Conservation (phyloP, 1,140 invertebrate species). For the Araneus ventricosus region DNA sequence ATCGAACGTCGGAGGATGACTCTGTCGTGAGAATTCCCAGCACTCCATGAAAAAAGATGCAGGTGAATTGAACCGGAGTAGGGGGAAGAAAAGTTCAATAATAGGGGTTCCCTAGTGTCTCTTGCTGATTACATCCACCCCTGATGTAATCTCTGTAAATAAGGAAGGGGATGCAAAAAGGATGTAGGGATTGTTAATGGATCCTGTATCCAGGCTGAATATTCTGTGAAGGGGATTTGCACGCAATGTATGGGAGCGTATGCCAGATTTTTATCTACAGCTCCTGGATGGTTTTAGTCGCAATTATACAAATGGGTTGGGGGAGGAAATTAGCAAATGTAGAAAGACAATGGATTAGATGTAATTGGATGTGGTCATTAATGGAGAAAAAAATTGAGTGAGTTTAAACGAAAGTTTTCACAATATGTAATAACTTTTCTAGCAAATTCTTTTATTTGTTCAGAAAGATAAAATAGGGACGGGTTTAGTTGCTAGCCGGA, state of each 20-base stretch:
- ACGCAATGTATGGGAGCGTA: background rate
- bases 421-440: too few species aligned
- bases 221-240: background rate
- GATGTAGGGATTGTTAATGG: background rate
- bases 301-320: background rate
- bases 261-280: background rate
- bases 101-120: background rate
- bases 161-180: background rate
- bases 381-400: background rate
- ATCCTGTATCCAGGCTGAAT: background rate
- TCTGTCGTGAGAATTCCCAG: background rate
- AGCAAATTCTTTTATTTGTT: too few species aligned
- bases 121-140: background rate
- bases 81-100: background rate
- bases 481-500: too few species aligned
- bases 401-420: background rate
- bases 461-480: too few species aligned
- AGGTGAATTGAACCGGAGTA: background rate
- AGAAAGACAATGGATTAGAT: background rate
- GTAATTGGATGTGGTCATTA: background rate
- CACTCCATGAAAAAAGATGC: background rate
- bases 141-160: background rate
- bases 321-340: background rate
- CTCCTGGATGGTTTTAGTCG: background rate
- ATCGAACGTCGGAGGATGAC: background rate